These are phyloP conservation scores for Apotomis betuletana DNA, from an alignment of 2,888 invertebrate genomes.

Conservation along the genomic window DNA sequence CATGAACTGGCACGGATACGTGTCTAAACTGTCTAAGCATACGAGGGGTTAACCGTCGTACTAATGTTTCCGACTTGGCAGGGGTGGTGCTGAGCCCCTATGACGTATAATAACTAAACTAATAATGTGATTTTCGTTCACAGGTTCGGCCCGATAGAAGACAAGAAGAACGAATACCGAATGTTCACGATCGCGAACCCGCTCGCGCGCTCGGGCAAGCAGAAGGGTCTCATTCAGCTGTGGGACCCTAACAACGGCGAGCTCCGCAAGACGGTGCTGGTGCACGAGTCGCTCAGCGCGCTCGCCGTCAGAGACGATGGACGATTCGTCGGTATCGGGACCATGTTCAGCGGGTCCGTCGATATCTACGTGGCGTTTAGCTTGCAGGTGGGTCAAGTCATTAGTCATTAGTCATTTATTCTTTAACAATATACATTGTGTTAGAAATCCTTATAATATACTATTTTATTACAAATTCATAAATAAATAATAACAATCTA, in stretches of 20 bases:
- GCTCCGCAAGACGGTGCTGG: conserved; percentile 82
- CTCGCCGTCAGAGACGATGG: conserved; percentile 96
- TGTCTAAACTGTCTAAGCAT: no score
- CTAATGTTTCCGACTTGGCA: no score
- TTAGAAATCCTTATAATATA: no score
- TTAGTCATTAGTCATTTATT: no score
- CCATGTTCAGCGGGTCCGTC: conserved; percentile 96
- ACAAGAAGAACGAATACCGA: conserved; percentile 85
- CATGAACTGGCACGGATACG: no score
- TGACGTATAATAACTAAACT: background rate
- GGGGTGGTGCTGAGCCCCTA: no score
- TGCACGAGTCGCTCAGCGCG: conserved; percentile 91
- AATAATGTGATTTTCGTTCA: background rate
- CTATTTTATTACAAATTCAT: no score
- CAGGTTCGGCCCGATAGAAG: conserved; percentile 89
- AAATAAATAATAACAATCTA: no score
- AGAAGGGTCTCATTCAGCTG: conserved; percentile 89
- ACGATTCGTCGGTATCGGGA: conserved; percentile 94
- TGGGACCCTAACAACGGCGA: conserved; percentile 86
- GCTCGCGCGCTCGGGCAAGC: conserved; percentile 87
- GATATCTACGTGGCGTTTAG: conserved; percentile 96
- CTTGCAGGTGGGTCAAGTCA: conserved; percentile 89
- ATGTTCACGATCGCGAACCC: conserved; percentile 93
- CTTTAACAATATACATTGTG: no score
- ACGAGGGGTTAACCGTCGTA: no score